Evolutionary conservation across 2,113 vertebrate species (phyloP).

Genomic region (Zapornia atra): DNA sequence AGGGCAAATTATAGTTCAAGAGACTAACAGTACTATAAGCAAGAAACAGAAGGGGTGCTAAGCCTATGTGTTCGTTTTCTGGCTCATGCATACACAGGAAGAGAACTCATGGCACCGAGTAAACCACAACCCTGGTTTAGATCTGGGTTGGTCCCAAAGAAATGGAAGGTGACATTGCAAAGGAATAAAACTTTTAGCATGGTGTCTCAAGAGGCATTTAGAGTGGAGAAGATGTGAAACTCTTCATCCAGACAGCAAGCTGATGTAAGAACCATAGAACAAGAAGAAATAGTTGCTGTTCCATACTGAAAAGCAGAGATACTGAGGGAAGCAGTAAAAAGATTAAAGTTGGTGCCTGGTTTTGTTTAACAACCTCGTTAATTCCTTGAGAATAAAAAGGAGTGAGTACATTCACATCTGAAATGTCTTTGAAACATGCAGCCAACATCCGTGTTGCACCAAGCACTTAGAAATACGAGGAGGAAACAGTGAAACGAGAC

Average conservation of each 20-base stretch:
- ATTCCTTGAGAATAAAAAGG: conserved; percentile 30
- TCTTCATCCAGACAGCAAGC: neutral
- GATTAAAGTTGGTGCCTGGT: conserved; percentile 1
- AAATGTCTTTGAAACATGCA: neutral
- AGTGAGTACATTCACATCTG: conserved; percentile 3
- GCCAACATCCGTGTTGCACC: neutral
- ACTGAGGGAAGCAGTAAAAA: neutral
- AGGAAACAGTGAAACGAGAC: conserved; percentile 9
- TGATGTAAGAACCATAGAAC: neutral
- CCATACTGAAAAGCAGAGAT: neutral
- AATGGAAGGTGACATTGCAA: neutral
- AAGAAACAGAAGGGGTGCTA: neutral
- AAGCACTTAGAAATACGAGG: neutral
- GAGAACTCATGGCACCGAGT: neutral
- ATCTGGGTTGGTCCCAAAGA: neutral
- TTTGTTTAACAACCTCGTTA: conserved; percentile 32
- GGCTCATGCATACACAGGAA: neutral
- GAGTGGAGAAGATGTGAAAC: neutral
- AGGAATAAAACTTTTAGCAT: neutral
- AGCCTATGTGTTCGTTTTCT: neutral
- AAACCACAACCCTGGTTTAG: neutral
- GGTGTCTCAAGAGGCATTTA: neutral
- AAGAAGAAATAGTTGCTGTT: neutral
- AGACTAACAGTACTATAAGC: conserved; percentile 12
- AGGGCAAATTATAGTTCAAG: neutral